Evolutionary conservation across 2,113 vertebrate species (phyloP).

Genomic region (Semnornis frantzii): DNA sequence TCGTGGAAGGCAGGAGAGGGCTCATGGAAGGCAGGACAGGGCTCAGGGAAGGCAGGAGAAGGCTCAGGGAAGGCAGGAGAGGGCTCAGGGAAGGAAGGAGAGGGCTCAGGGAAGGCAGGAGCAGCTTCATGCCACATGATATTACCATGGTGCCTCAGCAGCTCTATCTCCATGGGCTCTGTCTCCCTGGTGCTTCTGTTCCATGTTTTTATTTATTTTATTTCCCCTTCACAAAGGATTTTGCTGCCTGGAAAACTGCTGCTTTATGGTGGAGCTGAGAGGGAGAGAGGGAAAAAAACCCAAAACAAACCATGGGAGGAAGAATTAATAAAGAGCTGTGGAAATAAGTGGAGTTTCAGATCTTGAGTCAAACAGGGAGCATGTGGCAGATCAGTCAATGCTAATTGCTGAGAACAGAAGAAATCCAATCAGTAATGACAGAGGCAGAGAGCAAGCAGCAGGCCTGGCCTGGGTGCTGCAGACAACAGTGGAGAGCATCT

Average conservation of each 20-base stretch:
- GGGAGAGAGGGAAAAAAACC: too few relatives aligned
- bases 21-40: too few relatives aligned
- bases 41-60: too few relatives aligned
- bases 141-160: background rate
- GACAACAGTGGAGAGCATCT: too few relatives aligned
- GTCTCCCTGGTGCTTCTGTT: too few relatives aligned
- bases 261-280: background rate
- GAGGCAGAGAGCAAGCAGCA: background rate
- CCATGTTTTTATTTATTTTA: too few relatives aligned
- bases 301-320: background rate
- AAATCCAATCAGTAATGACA: background rate
- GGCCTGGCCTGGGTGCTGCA: fast-evolving
- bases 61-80: too few relatives aligned
- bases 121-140: too few relatives aligned
- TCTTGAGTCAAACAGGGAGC: background rate
- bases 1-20: too few relatives aligned
- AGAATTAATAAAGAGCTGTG: background rate
- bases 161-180: too few relatives aligned
- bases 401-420: background rate
- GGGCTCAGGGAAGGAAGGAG: too few relatives aligned
- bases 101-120: too few relatives aligned
- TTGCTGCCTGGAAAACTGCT: background rate
- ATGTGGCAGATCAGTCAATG: background rate
- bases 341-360: background rate
- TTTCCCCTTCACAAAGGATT: background rate